A percentile compares a stretch with the other conserved stretches of the same genome.
Evolutionary conservation across 2,113 vertebrate genomes (phyloP).

Genomic region (Lamprologus tigripictilis): DNA sequence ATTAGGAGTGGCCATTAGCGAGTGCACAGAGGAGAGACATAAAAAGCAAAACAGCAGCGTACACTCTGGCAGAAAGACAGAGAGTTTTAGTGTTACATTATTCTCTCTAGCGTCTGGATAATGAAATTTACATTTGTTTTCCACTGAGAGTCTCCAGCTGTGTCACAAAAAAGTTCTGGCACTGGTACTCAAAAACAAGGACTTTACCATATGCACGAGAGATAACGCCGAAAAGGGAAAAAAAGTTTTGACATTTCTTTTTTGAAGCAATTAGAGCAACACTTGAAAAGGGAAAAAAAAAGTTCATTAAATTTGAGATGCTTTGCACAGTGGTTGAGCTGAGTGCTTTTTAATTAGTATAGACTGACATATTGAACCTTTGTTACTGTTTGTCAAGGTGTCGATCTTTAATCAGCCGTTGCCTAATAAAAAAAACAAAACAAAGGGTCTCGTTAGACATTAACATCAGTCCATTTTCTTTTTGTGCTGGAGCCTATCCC

Average conservation of each 20-base stretch:
- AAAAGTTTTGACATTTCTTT: not conserved
- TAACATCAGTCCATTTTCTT: not conserved
- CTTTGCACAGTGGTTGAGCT: not conserved
- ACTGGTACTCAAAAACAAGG: not conserved
- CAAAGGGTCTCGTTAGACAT: not conserved
- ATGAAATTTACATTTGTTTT: slow-evolving; percentile 12
- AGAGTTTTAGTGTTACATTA: not conserved
- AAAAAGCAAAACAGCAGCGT: not conserved
- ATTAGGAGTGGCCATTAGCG: slow-evolving; percentile 20
- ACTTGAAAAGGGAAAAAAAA: not conserved
- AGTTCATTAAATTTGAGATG: not conserved
- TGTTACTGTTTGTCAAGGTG: not conserved
- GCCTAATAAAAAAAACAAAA: not conserved
- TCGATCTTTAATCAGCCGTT: not conserved
- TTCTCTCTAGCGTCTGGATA: not conserved
- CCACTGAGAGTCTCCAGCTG: not conserved
- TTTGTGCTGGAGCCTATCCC: not conserved
- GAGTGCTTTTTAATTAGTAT: not conserved
- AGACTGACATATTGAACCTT: not conserved
- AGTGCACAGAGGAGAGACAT: slow-evolving; percentile 5
- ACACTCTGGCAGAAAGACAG: not conserved
- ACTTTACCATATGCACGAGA: not conserved
- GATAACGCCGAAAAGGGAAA: not conserved
- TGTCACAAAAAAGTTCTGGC: not conserved
- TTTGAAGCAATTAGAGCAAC: not conserved